These are phyloP conservation scores for Nanger granti DNA, from an alignment of 2,113 vertebrate species.

Conservation along the genomic window DNA sequence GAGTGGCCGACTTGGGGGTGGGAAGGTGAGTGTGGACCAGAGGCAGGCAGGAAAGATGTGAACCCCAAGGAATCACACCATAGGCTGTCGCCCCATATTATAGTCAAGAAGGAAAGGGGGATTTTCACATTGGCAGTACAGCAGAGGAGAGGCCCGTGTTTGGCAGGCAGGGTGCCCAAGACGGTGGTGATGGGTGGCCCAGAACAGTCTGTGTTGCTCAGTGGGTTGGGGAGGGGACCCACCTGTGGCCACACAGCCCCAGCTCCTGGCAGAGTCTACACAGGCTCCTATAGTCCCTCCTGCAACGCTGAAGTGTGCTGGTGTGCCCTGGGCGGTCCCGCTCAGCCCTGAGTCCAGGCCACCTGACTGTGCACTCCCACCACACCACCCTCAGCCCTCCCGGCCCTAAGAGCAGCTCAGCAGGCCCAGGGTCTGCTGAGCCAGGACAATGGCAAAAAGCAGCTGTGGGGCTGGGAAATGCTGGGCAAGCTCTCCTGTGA, in stretches of 20 bases:
- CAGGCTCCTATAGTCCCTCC: not conserved
- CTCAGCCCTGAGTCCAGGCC: not conserved
- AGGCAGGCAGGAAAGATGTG: not conserved
- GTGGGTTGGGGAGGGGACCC: not conserved
- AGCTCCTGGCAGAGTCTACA: not conserved
- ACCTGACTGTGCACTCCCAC: not conserved
- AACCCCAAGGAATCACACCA: not conserved
- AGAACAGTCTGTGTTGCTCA: not conserved
- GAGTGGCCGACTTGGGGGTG: fast-evolving
- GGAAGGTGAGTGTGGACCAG: not conserved
- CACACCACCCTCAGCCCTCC: not conserved
- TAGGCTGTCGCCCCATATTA: fast-evolving
- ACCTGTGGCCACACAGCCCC: not conserved
- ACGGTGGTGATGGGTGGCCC: not conserved
- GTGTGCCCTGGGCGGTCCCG: fast-evolving
- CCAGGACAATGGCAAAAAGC: not conserved
- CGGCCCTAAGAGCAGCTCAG: not conserved
- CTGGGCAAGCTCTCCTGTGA: not conserved
- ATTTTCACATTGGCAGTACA: not conserved
- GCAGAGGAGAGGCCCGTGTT: not conserved
- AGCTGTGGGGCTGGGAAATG: no score
- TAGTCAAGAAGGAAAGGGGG: not conserved
- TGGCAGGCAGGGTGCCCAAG: not conserved
- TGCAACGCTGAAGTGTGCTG: not conserved
- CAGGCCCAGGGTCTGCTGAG: not conserved